These are phyloP conservation scores for Tenthredo distinguenda DNA, from an alignment of 2,888 invertebrate species.

Conservation along the genomic window DNA sequence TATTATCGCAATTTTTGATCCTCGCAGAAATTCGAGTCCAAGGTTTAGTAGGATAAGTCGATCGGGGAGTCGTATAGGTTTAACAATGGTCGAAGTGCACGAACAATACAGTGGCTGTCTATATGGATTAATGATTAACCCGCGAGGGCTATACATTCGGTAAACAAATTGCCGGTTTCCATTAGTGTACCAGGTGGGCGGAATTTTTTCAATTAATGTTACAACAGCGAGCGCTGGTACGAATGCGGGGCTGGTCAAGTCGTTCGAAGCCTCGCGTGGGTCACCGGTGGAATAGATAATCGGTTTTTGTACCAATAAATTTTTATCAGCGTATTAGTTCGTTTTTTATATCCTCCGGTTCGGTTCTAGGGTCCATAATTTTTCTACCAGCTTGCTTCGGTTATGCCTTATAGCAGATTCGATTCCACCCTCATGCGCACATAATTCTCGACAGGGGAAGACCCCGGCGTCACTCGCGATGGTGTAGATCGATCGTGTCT, in stretches of 20 bases:
- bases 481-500: neutral
- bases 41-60: neutral
- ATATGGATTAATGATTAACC: constrained; percentile 1
- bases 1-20: neutral
- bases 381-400: neutral
- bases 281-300: neutral
- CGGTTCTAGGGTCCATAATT: neutral
- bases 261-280: neutral
- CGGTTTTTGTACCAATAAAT: neutral
- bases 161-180: constrained; percentile 6
- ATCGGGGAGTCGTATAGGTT: neutral
- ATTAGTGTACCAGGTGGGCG: constrained; percentile 11
- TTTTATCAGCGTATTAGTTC: constrained; percentile 7
- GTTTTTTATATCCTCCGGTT: neutral
- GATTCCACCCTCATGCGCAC: neutral
- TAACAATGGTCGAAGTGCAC: neutral
- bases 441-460: neutral
- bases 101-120: neutral
- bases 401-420: neutral
- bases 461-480: neutral
- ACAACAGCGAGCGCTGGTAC: neutral
- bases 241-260: neutral
- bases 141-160: neutral
- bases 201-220: constrained; percentile 20
- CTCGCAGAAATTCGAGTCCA: neutral